Conservation (phyloP, 2,797 vertebrate genomes). For the Aulostomus chinensis region DNA sequence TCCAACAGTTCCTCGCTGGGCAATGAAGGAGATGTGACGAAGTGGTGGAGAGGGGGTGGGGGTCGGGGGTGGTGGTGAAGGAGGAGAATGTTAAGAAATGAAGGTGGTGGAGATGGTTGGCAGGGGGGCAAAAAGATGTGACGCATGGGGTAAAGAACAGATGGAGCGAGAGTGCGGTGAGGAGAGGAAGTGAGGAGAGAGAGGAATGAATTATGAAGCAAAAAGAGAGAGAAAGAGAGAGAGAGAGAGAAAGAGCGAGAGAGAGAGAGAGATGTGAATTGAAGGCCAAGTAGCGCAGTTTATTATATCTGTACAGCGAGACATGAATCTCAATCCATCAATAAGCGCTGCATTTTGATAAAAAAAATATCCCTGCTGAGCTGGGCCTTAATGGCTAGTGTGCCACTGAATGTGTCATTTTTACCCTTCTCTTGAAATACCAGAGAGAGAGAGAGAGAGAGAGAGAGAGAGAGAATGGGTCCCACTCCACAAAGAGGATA, state of each 20-base stretch:
- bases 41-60: slow-evolving; percentile 22
- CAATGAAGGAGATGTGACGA: slow-evolving; percentile 42
- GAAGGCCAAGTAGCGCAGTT: slow-evolving; percentile 62
- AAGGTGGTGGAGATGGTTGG: slow-evolving; percentile 19
- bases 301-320: slow-evolving; percentile 62
- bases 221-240: slow-evolving; percentile 44
- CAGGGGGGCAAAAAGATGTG: slow-evolving; percentile 36
- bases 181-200: slow-evolving; percentile 39
- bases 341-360: slow-evolving; percentile 61
- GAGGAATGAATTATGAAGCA: slow-evolving; percentile 45
- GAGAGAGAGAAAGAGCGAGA: too few relatives aligned
- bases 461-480: slow-evolving; percentile 47
- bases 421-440: slow-evolving; percentile 43
- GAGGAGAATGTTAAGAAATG: slow-evolving; percentile 42
- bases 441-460: too few relatives aligned
- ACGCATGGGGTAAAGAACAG: slow-evolving; percentile 56
- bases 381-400: slow-evolving; percentile 53
- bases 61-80: too few relatives aligned
- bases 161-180: slow-evolving; percentile 48
- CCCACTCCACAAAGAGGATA: slow-evolving; percentile 54
- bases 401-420: slow-evolving; percentile 50
- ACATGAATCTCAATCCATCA: slow-evolving; percentile 73
- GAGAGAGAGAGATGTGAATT: slow-evolving; percentile 61
- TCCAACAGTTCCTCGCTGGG: slow-evolving; percentile 53
- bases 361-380: slow-evolving; percentile 51